phyloP scores from a whole-genome alignment of 53 echinoderm and acorn worm species.

The Glandiceps talaboti region DNA sequence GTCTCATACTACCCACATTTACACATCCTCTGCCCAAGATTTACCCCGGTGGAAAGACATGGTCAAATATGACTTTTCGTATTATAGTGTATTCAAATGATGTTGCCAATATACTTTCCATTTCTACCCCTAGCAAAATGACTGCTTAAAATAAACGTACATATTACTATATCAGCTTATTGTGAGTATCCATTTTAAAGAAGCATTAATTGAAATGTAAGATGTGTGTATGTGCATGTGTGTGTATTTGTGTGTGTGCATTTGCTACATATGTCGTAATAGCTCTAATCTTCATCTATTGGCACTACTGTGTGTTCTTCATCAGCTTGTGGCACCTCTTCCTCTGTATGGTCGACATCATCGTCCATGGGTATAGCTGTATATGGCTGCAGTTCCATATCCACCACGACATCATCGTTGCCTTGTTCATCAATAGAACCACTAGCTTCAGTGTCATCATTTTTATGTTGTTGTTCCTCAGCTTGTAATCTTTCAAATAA shows the following conservation, averaged over 20 bases:
- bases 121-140: too few relatives aligned
- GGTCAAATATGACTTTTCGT: too few relatives aligned
- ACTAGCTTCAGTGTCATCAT: not conserved
- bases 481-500: not conserved
- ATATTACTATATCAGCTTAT: too few relatives aligned
- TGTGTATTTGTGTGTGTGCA: too few relatives aligned
- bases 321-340: not conserved
- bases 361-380: not conserved
- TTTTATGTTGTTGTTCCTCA: not conserved
- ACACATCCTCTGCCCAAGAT: too few relatives aligned
- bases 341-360: not conserved
- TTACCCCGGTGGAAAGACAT: too few relatives aligned
- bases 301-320: not conserved
- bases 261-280: not conserved
- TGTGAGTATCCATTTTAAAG: too few relatives aligned
- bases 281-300: not conserved
- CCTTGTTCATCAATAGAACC: not conserved
- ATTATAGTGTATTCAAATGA: too few relatives aligned
- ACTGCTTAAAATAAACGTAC: too few relatives aligned
- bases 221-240: not conserved
- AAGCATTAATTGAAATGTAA: too few relatives aligned
- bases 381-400: not conserved
- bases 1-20: too few relatives aligned
- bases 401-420: not conserved
- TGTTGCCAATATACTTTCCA: too few relatives aligned